phyloP scores from a whole-genome alignment of 35 echinoderm and acorn worm species.

The Stichopus chloronotus region DNA sequence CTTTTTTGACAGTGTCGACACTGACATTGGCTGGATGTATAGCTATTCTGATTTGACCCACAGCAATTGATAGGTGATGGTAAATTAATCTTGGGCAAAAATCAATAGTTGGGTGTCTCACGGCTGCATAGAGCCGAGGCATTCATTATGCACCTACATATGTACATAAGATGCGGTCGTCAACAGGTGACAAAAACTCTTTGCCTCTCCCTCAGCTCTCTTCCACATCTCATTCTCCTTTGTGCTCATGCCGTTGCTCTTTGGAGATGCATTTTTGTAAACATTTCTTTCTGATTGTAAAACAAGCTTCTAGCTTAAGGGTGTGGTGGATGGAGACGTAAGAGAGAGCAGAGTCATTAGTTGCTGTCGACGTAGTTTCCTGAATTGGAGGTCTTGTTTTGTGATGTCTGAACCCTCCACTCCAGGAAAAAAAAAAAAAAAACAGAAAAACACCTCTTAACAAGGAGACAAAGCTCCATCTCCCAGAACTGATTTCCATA shows the following conservation, averaged over 20 bases:
- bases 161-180: background rate
- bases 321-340: background rate
- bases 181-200: slow-evolving; percentile 32
- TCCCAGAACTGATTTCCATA: background rate
- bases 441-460: background rate
- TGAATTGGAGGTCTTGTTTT: background rate
- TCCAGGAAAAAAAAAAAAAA: background rate
- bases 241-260: background rate
- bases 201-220: background rate
- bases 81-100: slow-evolving; percentile 33
- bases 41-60: background rate
- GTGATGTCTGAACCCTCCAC: background rate
- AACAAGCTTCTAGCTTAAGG: slow-evolving; percentile 23
- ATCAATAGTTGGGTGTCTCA: slow-evolving; percentile 35
- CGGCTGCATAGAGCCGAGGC: background rate
- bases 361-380: slow-evolving; percentile 1
- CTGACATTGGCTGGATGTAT: background rate
- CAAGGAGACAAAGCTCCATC: background rate
- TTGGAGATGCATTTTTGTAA: slow-evolving; percentile 13
- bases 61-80: slow-evolving; percentile 27
- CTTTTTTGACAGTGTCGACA: background rate
- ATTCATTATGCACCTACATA: slow-evolving; percentile 34
- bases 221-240: background rate
- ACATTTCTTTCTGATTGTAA: slow-evolving; percentile 26
- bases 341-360: slow-evolving; percentile 11